Percentiles rank a stretch among this genome's conserved stretches.
These are phyloP conservation scores for Aurelia coerulea DNA, from an alignment of 30 jellyfish, hydroid and myxozoan species.

Conservation along the genomic window DNA sequence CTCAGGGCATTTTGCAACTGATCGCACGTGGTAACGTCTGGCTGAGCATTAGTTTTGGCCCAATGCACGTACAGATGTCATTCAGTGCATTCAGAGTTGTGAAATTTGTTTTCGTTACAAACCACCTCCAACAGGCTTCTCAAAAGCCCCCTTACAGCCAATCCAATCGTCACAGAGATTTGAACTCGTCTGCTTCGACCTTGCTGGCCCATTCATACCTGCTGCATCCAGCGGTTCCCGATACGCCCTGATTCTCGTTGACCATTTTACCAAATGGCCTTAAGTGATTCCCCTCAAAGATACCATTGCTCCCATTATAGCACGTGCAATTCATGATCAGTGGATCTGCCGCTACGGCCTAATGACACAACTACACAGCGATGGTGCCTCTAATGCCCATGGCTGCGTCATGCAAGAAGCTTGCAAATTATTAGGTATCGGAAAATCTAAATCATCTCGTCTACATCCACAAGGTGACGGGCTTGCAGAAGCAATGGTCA, in stretches of 20 bases:
- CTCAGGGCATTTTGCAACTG: constrained; percentile 29
- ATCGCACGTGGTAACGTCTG: constrained; percentile 38
- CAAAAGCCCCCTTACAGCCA: constrained; percentile 34
- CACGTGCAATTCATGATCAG: constrained; percentile 17
- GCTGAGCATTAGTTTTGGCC: constrained; percentile 21
- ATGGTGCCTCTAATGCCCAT: constrained; percentile 40
- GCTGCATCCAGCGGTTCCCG: background rate
- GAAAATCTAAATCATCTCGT: background rate
- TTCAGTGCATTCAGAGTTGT: constrained; percentile 27
- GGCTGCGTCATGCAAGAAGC: constrained; percentile 40
- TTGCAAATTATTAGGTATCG: constrained; percentile 13
- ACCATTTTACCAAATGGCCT: constrained; percentile 38
- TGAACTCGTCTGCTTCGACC: constrained; percentile 32
- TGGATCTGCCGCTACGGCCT: constrained; percentile 28
- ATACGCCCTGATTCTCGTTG: background rate
- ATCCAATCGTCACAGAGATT: background rate
- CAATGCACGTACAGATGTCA: constrained; percentile 6
- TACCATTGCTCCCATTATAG: constrained; percentile 20
- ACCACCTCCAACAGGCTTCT: constrained; percentile 35
- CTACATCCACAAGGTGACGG: constrained; percentile 39
- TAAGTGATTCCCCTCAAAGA: constrained; percentile 39
- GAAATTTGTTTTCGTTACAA: background rate
- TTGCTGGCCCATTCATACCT: no score
- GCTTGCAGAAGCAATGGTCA: constrained; percentile 37
- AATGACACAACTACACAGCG: constrained; percentile 39